Evolutionary conservation across 2,113 vertebrate species (phyloP).

Genomic region (Chunga burmeisteri): DNA sequence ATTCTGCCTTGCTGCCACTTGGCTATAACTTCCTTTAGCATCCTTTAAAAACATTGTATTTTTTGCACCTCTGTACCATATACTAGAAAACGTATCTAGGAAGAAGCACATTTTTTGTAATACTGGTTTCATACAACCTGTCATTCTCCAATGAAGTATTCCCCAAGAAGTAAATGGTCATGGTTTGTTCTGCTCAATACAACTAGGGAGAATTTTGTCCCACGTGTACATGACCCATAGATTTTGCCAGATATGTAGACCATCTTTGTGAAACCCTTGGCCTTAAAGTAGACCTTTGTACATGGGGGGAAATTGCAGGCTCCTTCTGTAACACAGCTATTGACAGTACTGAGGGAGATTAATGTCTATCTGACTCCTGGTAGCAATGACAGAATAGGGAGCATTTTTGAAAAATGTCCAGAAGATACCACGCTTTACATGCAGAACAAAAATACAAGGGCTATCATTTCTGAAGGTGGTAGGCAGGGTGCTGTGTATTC

Average conservation of each 20-base stretch:
- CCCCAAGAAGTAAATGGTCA: not conserved
- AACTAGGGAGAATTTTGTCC: not conserved
- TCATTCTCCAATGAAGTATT: not conserved
- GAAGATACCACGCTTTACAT: not conserved
- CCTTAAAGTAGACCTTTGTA: not conserved
- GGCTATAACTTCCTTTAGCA: not conserved
- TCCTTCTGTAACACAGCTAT: not conserved
- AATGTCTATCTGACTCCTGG: not conserved
- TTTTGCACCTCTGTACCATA: not conserved
- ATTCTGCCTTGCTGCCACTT: not conserved
- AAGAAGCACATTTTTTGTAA: not conserved
- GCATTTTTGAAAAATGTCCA: accelerated
- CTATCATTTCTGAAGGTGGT: not conserved
- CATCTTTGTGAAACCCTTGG: not conserved
- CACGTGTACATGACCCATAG: not conserved
- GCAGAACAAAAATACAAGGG: not conserved
- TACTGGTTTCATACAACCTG: not conserved
- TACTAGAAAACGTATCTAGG: not conserved
- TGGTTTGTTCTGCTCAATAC: not conserved
- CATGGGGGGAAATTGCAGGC: not conserved
- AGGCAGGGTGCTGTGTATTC: not conserved
- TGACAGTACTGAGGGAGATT: not conserved
- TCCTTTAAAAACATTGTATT: not conserved
- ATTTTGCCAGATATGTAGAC: not conserved
- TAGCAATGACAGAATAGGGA: not conserved